These are phyloP conservation scores for Sthenelais limicola DNA, from an alignment of 2,888 invertebrate genomes.

Conservation along the genomic window DNA sequence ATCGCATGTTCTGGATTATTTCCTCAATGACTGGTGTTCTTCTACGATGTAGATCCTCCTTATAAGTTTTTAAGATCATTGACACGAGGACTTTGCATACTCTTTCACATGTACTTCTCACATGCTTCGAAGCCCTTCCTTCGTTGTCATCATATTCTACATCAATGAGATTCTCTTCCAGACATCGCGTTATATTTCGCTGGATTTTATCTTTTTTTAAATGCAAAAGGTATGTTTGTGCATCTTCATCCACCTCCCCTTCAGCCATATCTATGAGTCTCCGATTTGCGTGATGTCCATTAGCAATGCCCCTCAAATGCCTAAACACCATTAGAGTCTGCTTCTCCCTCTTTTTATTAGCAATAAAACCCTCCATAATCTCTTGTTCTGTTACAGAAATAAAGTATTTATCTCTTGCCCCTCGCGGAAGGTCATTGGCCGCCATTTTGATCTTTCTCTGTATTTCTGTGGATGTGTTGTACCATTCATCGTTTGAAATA, in stretches of 20 bases:
- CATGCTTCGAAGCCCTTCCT: slow-evolving; percentile 4
- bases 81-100: slow-evolving; percentile 40
- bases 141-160: slow-evolving; percentile 26
- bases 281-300: slow-evolving; percentile 31
- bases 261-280: slow-evolving; percentile 39
- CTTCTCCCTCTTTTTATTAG: slow-evolving; percentile 25
- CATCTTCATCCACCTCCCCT: slow-evolving; percentile 32
- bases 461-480: slow-evolving; percentile 37
- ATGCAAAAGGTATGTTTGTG: slow-evolving; percentile 13
- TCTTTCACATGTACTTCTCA: slow-evolving; percentile 41
- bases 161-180: no score
- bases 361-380: slow-evolving; percentile 45
- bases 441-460: slow-evolving; percentile 38
- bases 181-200: slow-evolving; percentile 15
- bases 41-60: slow-evolving; percentile 36
- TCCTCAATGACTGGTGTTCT: slow-evolving; percentile 35
- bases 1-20: slow-evolving; percentile 33
- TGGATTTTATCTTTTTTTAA: slow-evolving; percentile 41
- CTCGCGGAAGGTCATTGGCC: slow-evolving; percentile 16
- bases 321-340: background rate
- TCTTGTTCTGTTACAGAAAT: slow-evolving; percentile 53
- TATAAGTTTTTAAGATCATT: slow-evolving; percentile 43
- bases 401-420: slow-evolving; percentile 50
- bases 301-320: slow-evolving; percentile 13
- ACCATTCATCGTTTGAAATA: slow-evolving; percentile 43